Percentiles rank a stretch among this genome's conserved stretches.
phyloP scores from a whole-genome alignment of 2,113 vertebrate species.

The Puffinus mauretanicus region DNA sequence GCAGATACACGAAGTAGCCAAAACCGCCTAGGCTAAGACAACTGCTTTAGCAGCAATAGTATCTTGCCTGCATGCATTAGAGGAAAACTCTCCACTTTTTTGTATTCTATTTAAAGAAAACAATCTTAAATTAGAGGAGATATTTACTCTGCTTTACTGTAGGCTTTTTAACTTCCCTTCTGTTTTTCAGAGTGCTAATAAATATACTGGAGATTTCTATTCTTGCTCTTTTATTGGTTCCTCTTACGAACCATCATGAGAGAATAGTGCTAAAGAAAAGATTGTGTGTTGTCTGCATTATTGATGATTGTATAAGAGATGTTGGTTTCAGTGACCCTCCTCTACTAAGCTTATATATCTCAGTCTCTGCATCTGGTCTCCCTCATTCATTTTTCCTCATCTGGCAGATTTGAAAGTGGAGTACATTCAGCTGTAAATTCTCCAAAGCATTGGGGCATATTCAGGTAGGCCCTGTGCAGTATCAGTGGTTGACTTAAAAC shows the following conservation, averaged over 20 bases:
- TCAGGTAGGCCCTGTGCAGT: neutral
- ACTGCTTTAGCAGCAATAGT: neutral
- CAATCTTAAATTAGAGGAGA: neutral
- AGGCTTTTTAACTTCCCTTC: neutral
- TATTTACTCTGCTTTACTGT: neutral
- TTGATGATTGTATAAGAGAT: neutral
- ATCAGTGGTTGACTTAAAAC: neutral
- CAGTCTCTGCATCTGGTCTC: neutral
- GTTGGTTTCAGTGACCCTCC: neutral
- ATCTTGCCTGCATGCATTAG: neutral
- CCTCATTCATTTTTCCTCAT: neutral
- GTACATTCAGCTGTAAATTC: neutral
- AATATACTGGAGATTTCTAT: neutral
- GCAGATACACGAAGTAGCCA: accelerated
- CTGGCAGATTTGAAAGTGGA: neutral
- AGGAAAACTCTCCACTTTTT: neutral
- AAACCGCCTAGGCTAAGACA: neutral
- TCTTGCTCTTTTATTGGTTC: neutral
- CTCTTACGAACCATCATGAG: neutral
- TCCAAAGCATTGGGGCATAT: neutral
- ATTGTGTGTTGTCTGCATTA: neutral
- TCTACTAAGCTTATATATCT: neutral
- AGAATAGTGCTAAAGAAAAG: neutral
- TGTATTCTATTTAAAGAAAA: neutral
- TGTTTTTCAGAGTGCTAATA: neutral